A percentile compares a stretch with the other conserved stretches of the same genome.
Evolutionary conservation across 30 jellyfish, hydroid and myxozoan species (phyloP).

Genomic region (Thelohanellus kitauei): DNA sequence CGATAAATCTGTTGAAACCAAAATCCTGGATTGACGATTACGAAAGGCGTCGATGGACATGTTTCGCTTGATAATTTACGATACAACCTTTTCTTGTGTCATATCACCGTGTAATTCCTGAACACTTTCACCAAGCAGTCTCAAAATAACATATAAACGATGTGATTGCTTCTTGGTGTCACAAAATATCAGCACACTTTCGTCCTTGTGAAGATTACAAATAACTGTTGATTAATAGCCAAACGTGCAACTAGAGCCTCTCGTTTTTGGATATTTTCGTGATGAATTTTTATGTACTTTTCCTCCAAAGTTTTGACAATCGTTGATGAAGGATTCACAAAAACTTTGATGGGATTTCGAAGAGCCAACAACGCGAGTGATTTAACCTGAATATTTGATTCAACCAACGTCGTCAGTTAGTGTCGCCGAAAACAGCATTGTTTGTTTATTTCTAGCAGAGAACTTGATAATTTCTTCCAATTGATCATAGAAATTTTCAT

Average conservation of each 20-base stretch:
- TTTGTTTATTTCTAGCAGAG: constrained; percentile 61
- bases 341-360: constrained; percentile 42
- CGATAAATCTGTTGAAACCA: constrained; percentile 74
- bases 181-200: constrained; percentile 38
- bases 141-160: constrained; percentile 30
- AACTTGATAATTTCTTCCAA: constrained; percentile 56
- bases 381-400: constrained; percentile 17
- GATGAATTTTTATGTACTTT: constrained; percentile 62
- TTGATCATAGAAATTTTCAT: constrained; percentile 65
- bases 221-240: neutral
- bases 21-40: constrained; percentile 2
- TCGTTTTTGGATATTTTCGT: constrained; percentile 32
- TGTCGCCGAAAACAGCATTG: constrained; percentile 84
- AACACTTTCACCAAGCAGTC: constrained; percentile 45
- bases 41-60: neutral
- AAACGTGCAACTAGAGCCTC: constrained; percentile 48
- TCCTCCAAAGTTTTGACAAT: constrained; percentile 47
- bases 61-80: too few species aligned
- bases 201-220: constrained; percentile 36
- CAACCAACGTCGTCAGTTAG: constrained; percentile 52
- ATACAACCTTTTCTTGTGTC: constrained; percentile 64
- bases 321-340: constrained; percentile 51
- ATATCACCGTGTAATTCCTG: constrained; percentile 81
- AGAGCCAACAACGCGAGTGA: constrained; percentile 32
- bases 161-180: constrained; percentile 62